Percentiles rank a stretch among this genome's conserved stretches.
Conservation (phyloP, 2,888 invertebrate genomes). For the Hirtodrosophila confusa region DNA sequence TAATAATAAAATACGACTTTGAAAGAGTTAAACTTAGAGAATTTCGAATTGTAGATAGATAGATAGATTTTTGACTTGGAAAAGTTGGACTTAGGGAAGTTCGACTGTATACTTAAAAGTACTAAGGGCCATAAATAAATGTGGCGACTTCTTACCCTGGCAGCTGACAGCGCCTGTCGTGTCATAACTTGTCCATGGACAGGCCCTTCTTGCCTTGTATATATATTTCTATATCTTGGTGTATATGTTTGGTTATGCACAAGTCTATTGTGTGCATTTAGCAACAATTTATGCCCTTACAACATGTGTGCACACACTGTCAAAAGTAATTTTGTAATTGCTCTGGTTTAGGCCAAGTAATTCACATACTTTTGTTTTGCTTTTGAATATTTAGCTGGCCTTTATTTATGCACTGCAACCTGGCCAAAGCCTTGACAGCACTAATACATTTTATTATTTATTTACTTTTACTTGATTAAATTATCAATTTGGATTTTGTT, state of each 20-base stretch:
- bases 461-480: slow-evolving; percentile 20
- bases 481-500: slow-evolving; percentile 6
- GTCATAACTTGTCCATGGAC: slow-evolving; percentile 45
- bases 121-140: slow-evolving; percentile 17
- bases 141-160: slow-evolving; percentile 29
- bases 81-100: too few relatives aligned
- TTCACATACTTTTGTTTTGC: slow-evolving; percentile 1
- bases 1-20: too few relatives aligned
- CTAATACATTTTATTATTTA: slow-evolving; percentile 1
- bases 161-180: slow-evolving; percentile 24
- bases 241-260: slow-evolving; percentile 1
- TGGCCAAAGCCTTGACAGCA: too few relatives aligned
- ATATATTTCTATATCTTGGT: not conserved
- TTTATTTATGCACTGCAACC: slow-evolving; percentile 13
- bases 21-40: too few relatives aligned
- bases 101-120: not conserved
- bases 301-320: slow-evolving; percentile 13
- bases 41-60: too few relatives aligned
- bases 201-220: slow-evolving; percentile 7
- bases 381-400: slow-evolving; percentile 4
- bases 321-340: slow-evolving; percentile 47
- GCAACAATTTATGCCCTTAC: slow-evolving; percentile 16
- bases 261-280: not conserved
- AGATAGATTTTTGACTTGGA: too few relatives aligned
- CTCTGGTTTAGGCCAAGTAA: slow-evolving; percentile 9